Conservation (phyloP, 2,888 invertebrate species). For the Listrodromus nycthemerus region DNA sequence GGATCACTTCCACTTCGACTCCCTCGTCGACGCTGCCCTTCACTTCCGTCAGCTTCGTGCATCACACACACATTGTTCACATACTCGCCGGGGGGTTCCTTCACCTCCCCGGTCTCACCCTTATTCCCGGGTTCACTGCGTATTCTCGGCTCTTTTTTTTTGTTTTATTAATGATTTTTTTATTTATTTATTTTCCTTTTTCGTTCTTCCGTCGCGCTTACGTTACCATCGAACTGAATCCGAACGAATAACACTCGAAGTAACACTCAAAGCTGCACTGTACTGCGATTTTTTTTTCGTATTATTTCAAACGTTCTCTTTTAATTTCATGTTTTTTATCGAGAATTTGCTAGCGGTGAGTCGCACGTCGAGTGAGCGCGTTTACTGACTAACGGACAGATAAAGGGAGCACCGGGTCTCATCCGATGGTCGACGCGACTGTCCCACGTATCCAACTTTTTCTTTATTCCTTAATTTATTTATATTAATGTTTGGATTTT, state of each 20-base stretch:
- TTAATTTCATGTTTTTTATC: not conserved
- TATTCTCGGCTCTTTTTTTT: slow-evolving; percentile 21
- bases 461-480: not conserved
- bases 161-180: slow-evolving; percentile 2
- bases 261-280: slow-evolving; percentile 20
- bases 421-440: not conserved
- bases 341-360: not conserved
- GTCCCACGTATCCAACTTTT: not conserved
- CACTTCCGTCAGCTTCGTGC: slow-evolving; percentile 62
- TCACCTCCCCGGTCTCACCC: slow-evolving; percentile 5
- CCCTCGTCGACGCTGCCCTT: slow-evolving; percentile 51
- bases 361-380: not conserved
- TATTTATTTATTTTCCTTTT: not conserved
- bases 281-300: not conserved
- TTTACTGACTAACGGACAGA: slow-evolving; percentile 8
- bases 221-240: slow-evolving; percentile 7
- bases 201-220: not conserved
- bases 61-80: slow-evolving; percentile 64
- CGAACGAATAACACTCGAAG: slow-evolving; percentile 14
- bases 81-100: slow-evolving; percentile 59
- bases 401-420: not conserved
- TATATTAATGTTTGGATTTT: not conserved
- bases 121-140: slow-evolving; percentile 6
- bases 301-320: not conserved
- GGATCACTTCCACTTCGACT: slow-evolving; percentile 54